Evolutionary conservation across 2,797 vertebrate species (phyloP).

Genomic region (Pseudotriccus pelzelni): DNA sequence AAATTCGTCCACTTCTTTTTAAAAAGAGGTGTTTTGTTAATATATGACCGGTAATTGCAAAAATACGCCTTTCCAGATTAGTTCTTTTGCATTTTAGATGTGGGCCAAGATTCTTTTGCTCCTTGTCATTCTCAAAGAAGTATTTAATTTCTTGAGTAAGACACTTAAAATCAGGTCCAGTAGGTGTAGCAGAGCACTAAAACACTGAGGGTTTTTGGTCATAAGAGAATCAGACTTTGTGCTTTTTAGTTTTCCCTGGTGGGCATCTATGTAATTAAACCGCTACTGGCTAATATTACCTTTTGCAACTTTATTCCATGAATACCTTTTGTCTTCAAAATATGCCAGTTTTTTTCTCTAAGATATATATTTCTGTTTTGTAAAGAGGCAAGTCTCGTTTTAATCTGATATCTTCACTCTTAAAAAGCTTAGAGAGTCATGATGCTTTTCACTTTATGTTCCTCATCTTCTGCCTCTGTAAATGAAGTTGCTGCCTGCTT

Average conservation of each 20-base stretch:
- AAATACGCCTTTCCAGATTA: background rate
- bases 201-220: background rate
- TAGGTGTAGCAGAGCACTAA: background rate
- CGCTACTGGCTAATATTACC: background rate
- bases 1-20: background rate
- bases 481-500: background rate
- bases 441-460: rapidly evolving
- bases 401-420: background rate
- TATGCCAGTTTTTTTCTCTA: background rate
- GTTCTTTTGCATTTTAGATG: background rate
- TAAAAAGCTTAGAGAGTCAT: background rate
- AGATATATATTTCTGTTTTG: background rate
- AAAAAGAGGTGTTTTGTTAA: background rate
- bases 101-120: background rate
- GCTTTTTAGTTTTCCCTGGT: background rate
- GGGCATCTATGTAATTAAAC: background rate
- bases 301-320: background rate
- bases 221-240: background rate
- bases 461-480: background rate
- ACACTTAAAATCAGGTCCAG: background rate
- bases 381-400: background rate
- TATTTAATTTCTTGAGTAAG: background rate
- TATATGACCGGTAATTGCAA: background rate
- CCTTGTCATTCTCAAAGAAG: background rate
- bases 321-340: background rate